These are phyloP conservation scores for Lampris incognitus DNA, from an alignment of 2,113 vertebrate species.

Conservation along the genomic window DNA sequence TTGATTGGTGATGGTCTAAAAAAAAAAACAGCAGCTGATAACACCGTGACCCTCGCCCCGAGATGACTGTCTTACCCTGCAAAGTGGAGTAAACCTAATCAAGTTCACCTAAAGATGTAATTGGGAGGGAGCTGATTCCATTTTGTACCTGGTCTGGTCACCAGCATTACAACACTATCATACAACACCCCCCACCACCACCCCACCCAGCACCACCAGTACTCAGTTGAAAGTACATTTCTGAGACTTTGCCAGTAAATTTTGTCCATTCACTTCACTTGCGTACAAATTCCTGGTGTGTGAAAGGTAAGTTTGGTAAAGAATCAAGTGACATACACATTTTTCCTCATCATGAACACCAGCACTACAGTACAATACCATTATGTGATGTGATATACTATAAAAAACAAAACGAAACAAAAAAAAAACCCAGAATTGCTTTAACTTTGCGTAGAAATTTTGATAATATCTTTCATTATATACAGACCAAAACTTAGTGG, in stretches of 20 bases:
- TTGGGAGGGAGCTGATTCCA: constrained; percentile 13
- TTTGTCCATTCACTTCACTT: no score
- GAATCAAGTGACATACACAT: no score
- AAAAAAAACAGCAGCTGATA: not conserved
- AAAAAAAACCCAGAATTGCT: no score
- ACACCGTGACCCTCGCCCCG: not conserved
- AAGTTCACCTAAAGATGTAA: constrained; percentile 15
- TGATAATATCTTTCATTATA: not conserved
- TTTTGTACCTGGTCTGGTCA: constrained; percentile 9
- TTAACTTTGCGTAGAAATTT: not conserved
- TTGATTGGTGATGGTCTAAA: constrained; percentile 20
- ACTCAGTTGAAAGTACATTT: no score
- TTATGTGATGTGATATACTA: no score
- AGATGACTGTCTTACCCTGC: not conserved
- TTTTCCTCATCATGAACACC: no score
- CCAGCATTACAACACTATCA: not conserved
- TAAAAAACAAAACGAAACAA: no score
- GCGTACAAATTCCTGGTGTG: no score
- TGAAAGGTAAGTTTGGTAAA: no score
- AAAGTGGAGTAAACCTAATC: constrained; percentile 7
- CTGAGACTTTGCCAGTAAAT: no score
- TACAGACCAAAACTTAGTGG: not conserved
- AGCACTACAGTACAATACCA: no score
- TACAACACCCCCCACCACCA: not conserved
- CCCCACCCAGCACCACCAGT: no score